These are phyloP conservation scores for Drosophila setosimentum DNA, from an alignment of 2,888 invertebrate genomes.

Conservation along the genomic window DNA sequence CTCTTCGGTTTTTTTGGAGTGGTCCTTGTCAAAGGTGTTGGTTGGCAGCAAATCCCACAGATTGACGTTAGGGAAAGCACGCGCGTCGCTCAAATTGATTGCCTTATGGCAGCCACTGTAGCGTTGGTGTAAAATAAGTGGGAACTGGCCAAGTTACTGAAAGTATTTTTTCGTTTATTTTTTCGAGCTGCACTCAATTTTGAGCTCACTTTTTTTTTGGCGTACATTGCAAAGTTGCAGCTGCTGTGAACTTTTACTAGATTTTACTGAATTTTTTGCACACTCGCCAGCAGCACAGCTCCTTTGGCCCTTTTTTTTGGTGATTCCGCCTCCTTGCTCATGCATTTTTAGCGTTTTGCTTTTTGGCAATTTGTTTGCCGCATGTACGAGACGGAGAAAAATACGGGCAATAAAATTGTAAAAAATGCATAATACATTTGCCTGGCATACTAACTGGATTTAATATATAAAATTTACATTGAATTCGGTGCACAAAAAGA, in stretches of 20 bases:
- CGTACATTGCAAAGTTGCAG: slow-evolving; percentile 33
- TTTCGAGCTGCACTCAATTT: slow-evolving; percentile 54
- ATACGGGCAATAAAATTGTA: slow-evolving; percentile 54
- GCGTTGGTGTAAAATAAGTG: slow-evolving; percentile 40
- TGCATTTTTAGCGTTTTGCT: slow-evolving; percentile 57
- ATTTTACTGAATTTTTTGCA: slow-evolving; percentile 38
- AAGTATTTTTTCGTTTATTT: slow-evolving; percentile 51
- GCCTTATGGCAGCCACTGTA: slow-evolving; percentile 66
- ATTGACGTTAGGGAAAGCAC: slow-evolving; percentile 28
- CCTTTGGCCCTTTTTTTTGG: not conserved
- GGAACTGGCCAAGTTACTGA: slow-evolving; percentile 43
- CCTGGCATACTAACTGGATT: slow-evolving; percentile 64
- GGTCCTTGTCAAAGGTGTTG: slow-evolving; percentile 69
- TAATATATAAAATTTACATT: slow-evolving; percentile 66
- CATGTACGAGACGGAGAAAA: slow-evolving; percentile 1
- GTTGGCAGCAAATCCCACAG: slow-evolving; percentile 49
- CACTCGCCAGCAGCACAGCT: slow-evolving; percentile 3
- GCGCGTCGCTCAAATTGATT: slow-evolving; percentile 62
- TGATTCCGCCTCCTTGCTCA: slow-evolving; percentile 28
- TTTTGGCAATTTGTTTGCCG: slow-evolving; percentile 60
- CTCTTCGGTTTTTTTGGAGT: slow-evolving; percentile 22
- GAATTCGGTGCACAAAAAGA: slow-evolving; percentile 19
- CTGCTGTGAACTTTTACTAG: slow-evolving; percentile 38
- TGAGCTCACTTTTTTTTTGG: slow-evolving; percentile 21
- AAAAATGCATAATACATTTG: slow-evolving; percentile 61